Evolutionary conservation across 2,113 vertebrate genomes (phyloP), one percentile per base, ranked within the genome.

Genomic region (Glareola pratincola): DNA sequence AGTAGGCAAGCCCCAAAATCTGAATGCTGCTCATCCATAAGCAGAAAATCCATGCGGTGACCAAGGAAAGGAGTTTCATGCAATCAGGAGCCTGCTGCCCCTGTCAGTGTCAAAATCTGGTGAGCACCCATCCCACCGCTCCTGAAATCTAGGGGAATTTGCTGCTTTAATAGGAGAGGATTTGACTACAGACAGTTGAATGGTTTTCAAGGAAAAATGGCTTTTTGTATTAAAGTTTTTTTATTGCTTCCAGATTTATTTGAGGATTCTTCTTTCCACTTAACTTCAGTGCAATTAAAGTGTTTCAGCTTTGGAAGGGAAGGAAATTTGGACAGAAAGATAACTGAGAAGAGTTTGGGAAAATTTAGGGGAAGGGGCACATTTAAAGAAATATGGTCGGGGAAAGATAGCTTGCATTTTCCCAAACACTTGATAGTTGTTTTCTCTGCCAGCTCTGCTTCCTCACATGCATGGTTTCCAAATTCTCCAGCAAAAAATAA

Each of bases 121-220:
- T 32, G 22, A 64, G 24, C 8, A 14, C 18, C 43, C 3, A 0
- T 34, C 43, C 66, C 57, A 39, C 12, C 1, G 0, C 34, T 48
- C 24, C 50, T 57, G 36, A 88, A 83, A 77, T n/a, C 9, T 3
- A 11, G 14, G 12, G 17, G 10, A 59, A 57, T 41, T 37, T 74
- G 14, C 27, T 64, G 10, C 45, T 80, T 68, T 68, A 10, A 18
- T 12, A 24, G 16, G 14, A 72, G 17, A 66, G 14, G 24, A 73
- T 77, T 86, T 79, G 8, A 29, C 48, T 51, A 30, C 1, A 1
- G 30, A 3, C 47, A 53, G 5, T 6, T 85, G 13, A 30, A 54
- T 24, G 14, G 3, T 34, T 95, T 91, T 41, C 47, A 80, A 90
- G 54, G 18, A 29, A 54, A 92, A 39, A 82, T 10, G 12, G 23